These are phyloP conservation scores for Falco berigora DNA, from an alignment of 2,797 vertebrate genomes.

Conservation along the genomic window DNA sequence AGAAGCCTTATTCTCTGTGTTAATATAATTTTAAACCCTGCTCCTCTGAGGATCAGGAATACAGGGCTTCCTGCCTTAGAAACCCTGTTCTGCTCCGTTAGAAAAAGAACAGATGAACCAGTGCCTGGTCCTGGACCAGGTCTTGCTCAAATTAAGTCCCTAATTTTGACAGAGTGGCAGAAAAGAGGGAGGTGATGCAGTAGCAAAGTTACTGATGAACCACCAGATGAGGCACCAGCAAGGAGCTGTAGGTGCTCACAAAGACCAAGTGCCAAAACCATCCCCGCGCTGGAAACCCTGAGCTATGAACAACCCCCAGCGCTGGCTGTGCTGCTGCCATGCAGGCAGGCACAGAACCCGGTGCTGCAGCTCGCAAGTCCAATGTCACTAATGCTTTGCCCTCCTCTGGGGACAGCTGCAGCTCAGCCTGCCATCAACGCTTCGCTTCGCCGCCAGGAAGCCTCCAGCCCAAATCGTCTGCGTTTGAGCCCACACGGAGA, in stretches of 20 bases:
- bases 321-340: fast-evolving
- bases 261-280: neutral
- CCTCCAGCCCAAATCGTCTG: neutral
- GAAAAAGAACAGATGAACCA: neutral
- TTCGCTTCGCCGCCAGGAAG: fast-evolving
- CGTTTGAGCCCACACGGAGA: neutral
- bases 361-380: neutral
- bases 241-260: fast-evolving
- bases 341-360: fast-evolving
- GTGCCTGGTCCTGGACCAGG: neutral
- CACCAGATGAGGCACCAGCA: neutral
- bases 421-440: neutral
- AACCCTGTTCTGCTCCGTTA: neutral
- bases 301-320: fast-evolving
- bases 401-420: neutral
- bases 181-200: neutral
- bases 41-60: neutral
- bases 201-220: neutral
- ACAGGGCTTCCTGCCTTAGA: neutral
- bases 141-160: neutral
- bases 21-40: neutral
- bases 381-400: neutral
- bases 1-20: neutral
- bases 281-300: neutral
- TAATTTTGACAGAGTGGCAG: neutral